Base-by-base conservation (phyloP, 2,797 vertebrate genomes). In the Acomys russatus region DNA sequence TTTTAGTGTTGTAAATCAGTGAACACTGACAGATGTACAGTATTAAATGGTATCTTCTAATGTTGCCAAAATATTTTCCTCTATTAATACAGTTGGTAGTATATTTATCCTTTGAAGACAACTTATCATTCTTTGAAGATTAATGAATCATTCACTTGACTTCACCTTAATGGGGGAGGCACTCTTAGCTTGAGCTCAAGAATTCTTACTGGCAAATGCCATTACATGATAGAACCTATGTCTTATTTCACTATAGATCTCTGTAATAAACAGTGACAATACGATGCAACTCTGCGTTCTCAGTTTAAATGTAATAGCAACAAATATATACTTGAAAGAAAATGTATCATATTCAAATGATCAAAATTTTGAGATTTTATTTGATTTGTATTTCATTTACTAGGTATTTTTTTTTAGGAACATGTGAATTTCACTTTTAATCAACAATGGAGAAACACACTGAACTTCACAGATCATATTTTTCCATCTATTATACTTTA, bases 121-220 rank as follows among this genome's bases (percentile, higher is more conserved):
- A 94, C 63, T 95, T 93, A 98, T 96, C 88, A 96, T 98, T 98
- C 96, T 96, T 44, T 95, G 95, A 98, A 98, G 97, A 98, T 98
- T 97, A 98, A 98, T 97, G 91, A 56, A 93, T 83, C 66, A 64
- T 88, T 98, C 94, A 96, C 92, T 98, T 98, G 92, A 97, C 73
- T 97, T 92, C 82, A 98, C 97, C 97, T 97, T 98, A 97, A 97
- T 73, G 92, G 80, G 93, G 79, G 97, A 97, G 95, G 95, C 56
- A 88, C 96, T 97, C 98, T 98, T 98, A 97, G 80, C 96, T 79
- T 91, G 90, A 98, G 96, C 94, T 88, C 88, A 97, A 92, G 82
- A 98, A 97, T 96, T 97, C 96, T 97, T 97, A 87, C 88, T 78
- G 88, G 97, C 93, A 97, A 97, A 97, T 0, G 0, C 66, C 92